phyloP scores from a whole-genome alignment of 2,797 vertebrate genomes.

The Phoeniculus purpureus region DNA sequence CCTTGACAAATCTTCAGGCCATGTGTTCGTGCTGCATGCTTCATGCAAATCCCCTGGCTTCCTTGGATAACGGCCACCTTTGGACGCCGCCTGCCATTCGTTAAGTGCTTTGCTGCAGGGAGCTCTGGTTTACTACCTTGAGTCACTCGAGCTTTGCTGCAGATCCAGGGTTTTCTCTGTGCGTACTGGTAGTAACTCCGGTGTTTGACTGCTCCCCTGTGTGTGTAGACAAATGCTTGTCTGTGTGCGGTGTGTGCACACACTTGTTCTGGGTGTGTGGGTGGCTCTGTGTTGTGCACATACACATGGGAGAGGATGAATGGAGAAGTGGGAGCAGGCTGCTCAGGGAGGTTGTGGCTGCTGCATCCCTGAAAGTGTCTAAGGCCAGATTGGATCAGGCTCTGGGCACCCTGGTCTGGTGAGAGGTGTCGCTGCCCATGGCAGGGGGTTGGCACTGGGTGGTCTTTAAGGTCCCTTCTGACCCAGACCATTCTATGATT shows the following conservation, averaged over 20 bases:
- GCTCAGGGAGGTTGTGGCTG: no score
- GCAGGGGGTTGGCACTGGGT: no score
- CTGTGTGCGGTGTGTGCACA: neutral
- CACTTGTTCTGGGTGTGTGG: fast-evolving
- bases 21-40: neutral
- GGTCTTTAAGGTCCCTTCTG: no score
- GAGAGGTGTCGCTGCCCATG: no score
- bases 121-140: constrained; percentile 47
- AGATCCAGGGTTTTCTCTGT: constrained; percentile 42
- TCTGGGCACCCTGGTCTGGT: no score
- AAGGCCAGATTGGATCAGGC: no score
- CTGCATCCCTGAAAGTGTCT: no score
- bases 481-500: neutral
- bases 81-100: constrained; percentile 19
- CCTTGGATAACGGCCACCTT: constrained; percentile 41
- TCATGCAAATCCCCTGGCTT: neutral
- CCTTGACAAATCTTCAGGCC: constrained; percentile 6
- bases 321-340: neutral
- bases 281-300: neutral
- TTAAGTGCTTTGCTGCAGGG: constrained; percentile 44
- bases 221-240: neutral
- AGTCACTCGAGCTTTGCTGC: constrained; percentile 41
- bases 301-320: neutral
- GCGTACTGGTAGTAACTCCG: neutral
- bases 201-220: constrained; percentile 21